These are phyloP conservation scores for Mesoligia furuncula DNA, from an alignment of 2,888 invertebrate species.

Conservation along the genomic window DNA sequence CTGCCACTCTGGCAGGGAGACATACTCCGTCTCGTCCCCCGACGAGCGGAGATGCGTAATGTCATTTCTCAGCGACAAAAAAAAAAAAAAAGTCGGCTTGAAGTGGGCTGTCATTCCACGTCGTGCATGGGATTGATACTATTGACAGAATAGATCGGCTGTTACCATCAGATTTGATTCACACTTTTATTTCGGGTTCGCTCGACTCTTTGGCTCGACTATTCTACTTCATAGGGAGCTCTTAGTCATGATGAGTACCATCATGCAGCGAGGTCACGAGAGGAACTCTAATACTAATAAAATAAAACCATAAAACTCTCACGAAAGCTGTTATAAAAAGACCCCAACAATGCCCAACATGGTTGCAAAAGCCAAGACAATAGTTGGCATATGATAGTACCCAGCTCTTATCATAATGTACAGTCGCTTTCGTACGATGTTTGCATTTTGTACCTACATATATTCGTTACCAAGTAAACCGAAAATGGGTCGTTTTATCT, in stretches of 20 bases:
- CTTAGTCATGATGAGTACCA: not conserved
- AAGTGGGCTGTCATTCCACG: not conserved
- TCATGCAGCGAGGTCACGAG: not conserved
- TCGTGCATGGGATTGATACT: not conserved
- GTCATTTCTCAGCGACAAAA: too few species aligned
- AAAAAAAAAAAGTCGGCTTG: too few species aligned
- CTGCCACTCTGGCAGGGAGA: too few species aligned
- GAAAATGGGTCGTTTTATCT: constrained; percentile 23
- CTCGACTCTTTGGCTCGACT: not conserved
- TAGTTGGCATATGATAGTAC: not conserved
- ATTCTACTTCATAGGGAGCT: not conserved
- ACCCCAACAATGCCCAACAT: not conserved
- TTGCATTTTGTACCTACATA: constrained; percentile 9
- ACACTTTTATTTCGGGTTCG: not conserved
- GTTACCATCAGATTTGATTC: not conserved
- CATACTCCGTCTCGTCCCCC: too few species aligned
- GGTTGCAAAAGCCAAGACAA: not conserved
- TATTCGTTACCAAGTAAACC: constrained; percentile 21
- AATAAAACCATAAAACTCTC: not conserved
- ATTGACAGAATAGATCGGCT: not conserved
- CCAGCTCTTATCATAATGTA: not conserved
- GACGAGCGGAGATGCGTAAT: too few species aligned
- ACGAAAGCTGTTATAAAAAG: not conserved
- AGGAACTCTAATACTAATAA: not conserved
- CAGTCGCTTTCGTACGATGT: not conserved